Conservation (phyloP, 2,888 invertebrate species). For the Yponomeuta sedellus region DNA sequence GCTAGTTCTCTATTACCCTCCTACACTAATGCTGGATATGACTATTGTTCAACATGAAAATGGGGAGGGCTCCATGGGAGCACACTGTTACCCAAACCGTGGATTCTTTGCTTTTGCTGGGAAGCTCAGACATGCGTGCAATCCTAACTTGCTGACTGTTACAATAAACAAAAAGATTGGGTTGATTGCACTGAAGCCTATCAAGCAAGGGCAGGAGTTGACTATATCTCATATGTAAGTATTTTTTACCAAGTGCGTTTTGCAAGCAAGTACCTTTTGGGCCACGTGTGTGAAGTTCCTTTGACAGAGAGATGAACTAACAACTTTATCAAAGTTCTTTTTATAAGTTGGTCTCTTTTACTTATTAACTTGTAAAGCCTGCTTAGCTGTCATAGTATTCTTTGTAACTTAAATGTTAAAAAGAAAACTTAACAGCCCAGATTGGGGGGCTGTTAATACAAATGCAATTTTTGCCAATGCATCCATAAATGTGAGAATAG, state of each 20-base stretch:
- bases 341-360: too few species aligned
- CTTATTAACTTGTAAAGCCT: too few species aligned
- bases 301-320: too few species aligned
- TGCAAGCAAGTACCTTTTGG: too few species aligned
- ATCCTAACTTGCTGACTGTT: conserved; percentile 19
- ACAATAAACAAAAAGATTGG: conserved; percentile 18
- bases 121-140: conserved; percentile 18
- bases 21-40: neutral
- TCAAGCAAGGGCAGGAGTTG: conserved; percentile 19
- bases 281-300: too few species aligned
- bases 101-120: conserved; percentile 20
- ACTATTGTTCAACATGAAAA: neutral
- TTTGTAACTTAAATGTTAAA: too few species aligned
- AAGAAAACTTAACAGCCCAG: too few species aligned
- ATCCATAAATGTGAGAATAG: too few species aligned
- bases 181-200: conserved; percentile 18
- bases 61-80: neutral
- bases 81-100: neutral
- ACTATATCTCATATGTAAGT: conserved; percentile 20
- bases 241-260: neutral
- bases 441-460: too few species aligned
- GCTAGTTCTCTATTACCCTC: neutral
- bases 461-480: too few species aligned
- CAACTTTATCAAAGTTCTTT: too few species aligned
- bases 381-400: too few species aligned